These are phyloP conservation scores for Campoplex capitator DNA, from an alignment of 2,888 invertebrate genomes.

Conservation along the genomic window DNA sequence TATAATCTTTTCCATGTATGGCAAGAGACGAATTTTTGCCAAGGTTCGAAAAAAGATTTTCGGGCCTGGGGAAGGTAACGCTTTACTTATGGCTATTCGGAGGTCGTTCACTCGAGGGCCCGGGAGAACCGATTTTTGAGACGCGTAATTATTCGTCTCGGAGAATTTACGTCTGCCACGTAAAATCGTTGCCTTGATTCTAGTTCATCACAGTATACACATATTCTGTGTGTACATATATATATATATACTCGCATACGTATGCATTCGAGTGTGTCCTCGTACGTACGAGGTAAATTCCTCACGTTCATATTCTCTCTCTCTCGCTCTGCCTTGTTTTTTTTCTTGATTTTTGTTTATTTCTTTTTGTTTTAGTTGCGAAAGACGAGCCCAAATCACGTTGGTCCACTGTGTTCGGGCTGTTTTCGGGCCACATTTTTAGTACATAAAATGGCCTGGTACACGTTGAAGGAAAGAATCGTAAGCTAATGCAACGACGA, in stretches of 20 bases:
- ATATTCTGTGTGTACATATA: neutral
- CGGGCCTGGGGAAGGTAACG: constrained; percentile 19
- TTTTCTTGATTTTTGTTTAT: constrained; percentile 36
- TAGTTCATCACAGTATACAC: constrained; percentile 28
- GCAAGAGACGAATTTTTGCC: constrained; percentile 35
- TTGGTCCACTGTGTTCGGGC: constrained; percentile 59
- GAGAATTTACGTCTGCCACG: constrained; percentile 71
- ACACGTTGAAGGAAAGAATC: constrained; percentile 5
- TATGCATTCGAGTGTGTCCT: neutral
- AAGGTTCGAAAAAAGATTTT: constrained; percentile 50
- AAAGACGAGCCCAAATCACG: constrained; percentile 56
- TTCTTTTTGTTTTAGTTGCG: constrained; percentile 32
- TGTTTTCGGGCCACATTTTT: constrained; percentile 1
- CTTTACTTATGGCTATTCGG: constrained; percentile 63
- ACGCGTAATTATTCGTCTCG: constrained; percentile 73
- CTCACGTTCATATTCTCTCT: neutral
- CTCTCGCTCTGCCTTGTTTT: constrained; percentile 25
- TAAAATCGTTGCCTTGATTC: constrained; percentile 69
- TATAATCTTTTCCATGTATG: constrained; percentile 4
- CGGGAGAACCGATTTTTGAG: constrained; percentile 61
- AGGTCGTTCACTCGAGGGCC: constrained; percentile 71
- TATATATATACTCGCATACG: neutral
- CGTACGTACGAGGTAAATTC: constrained; percentile 24
- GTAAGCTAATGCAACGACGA: neutral
- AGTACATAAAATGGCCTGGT: neutral